phyloP scores from a whole-genome alignment of 92 coral and sea anemone genomes.

The Phenganax marumi region DNA sequence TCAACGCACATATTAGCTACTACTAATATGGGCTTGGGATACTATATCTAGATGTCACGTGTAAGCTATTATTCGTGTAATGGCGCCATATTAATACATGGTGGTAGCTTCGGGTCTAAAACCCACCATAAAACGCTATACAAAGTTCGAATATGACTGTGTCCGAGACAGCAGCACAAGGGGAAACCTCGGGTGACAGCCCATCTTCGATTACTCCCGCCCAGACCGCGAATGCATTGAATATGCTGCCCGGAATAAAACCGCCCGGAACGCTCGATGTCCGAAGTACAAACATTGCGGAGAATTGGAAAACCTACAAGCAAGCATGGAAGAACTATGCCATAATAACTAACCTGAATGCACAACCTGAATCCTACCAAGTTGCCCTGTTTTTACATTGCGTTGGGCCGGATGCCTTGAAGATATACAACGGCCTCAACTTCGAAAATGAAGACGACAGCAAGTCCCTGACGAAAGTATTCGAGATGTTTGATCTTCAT shows the following conservation, averaged over 20 bases:
- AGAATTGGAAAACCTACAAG: conserved; percentile 38
- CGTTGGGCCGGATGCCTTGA: conserved; percentile 59
- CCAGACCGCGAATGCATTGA: conserved; percentile 26
- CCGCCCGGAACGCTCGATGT: conserved; percentile 43
- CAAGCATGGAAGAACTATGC: background rate
- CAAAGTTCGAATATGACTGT: background rate
- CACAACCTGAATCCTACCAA: conserved; percentile 48
- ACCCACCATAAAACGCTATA: background rate
- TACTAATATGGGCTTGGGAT: no score
- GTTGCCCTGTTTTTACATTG: conserved; percentile 59
- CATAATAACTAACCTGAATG: conserved; percentile 44
- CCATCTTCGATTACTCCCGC: conserved; percentile 18
- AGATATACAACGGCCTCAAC: conserved; percentile 50
- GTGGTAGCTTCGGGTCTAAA: no score
- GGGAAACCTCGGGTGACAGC: background rate
- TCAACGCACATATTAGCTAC: no score
- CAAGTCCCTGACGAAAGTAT: conserved; percentile 37
- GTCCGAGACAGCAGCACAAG: conserved; percentile 17
- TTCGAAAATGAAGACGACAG: conserved; percentile 42
- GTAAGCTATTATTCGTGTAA: no score
- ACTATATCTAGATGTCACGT: no score
- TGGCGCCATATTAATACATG: no score
- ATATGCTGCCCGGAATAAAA: conserved; percentile 38
- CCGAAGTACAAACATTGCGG: conserved; percentile 31
- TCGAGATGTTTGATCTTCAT: conserved; percentile 36